phyloP scores from a whole-genome alignment of 1,140 invertebrate genomes.

The Anastrepha ludens region DNA sequence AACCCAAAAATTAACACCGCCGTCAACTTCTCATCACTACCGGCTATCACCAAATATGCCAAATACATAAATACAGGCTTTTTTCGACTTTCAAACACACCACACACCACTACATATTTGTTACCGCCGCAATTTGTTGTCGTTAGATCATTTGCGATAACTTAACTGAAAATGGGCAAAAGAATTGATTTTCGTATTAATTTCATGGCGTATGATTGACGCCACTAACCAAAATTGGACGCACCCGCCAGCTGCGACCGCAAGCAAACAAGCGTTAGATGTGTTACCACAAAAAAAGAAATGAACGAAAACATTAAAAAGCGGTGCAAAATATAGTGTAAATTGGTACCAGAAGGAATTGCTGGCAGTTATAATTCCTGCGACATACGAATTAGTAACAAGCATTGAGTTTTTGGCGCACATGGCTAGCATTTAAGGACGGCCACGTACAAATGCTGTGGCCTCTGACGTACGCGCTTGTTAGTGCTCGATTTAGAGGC shows the following conservation, averaged over 20 bases:
- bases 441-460: neutral
- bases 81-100: neutral
- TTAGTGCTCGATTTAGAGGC: neutral
- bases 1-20: neutral
- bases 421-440: neutral
- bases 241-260: neutral
- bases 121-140: constrained; percentile 34
- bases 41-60: constrained; percentile 14
- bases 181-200: constrained; percentile 20
- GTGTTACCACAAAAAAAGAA: neutral
- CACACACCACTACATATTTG: neutral
- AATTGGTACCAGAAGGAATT: constrained; percentile 19
- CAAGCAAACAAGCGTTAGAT: neutral
- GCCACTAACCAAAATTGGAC: constrained; percentile 31
- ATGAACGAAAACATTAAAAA: neutral
- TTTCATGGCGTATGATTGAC: constrained; percentile 48
- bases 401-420: constrained; percentile 12
- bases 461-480: constrained; percentile 7
- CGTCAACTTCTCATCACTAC: constrained; percentile 22
- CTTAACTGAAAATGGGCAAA: constrained; percentile 27
- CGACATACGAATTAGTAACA: neutral
- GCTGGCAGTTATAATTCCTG: neutral
- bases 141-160: constrained; percentile 42
- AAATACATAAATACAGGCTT: neutral
- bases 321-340: constrained; percentile 39